phyloP scores from a whole-genome alignment of 2,888 invertebrate species.

The Tachina lurida region DNA sequence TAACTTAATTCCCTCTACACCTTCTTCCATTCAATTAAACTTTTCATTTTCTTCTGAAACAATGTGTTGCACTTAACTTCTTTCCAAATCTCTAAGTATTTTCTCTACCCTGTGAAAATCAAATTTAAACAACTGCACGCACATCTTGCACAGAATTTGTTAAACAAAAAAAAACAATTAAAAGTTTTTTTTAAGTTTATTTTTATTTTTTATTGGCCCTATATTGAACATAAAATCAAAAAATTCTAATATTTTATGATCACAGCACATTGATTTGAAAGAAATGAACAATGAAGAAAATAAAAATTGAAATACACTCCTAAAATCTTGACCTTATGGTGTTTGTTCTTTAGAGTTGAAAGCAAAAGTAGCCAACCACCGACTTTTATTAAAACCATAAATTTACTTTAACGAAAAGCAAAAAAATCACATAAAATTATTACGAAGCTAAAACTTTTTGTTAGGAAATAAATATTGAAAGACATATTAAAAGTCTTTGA shows the following conservation, averaged over 20 bases:
- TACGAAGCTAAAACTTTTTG: too few species aligned
- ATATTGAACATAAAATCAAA: constrained; percentile 13
- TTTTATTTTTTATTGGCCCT: background rate
- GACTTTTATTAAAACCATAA: constrained; percentile 6
- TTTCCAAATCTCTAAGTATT: background rate
- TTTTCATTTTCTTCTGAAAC: background rate
- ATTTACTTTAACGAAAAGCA: background rate
- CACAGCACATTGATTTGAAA: constrained; percentile 39
- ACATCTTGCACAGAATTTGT: constrained; percentile 19
- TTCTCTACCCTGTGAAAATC: background rate
- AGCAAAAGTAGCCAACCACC: background rate
- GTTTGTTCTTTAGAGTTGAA: background rate
- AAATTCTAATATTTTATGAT: constrained; percentile 27
- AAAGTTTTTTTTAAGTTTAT: too few species aligned
- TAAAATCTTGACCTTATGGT: constrained; percentile 1
- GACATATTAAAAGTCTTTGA: too few species aligned
- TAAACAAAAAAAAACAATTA: constrained; percentile 28
- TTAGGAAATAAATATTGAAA: too few species aligned
- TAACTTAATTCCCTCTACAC: too few species aligned
- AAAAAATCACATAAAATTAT: background rate
- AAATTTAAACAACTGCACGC: constrained; percentile 24
- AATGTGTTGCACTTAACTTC: background rate
- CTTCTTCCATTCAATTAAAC: background rate
- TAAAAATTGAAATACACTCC: background rate
- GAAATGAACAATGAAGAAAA: background rate